Evolutionary conservation across 2,888 invertebrate genomes (phyloP), one percentile per base, ranked within the genome.

Genomic region (Apodemia mormo): DNA sequence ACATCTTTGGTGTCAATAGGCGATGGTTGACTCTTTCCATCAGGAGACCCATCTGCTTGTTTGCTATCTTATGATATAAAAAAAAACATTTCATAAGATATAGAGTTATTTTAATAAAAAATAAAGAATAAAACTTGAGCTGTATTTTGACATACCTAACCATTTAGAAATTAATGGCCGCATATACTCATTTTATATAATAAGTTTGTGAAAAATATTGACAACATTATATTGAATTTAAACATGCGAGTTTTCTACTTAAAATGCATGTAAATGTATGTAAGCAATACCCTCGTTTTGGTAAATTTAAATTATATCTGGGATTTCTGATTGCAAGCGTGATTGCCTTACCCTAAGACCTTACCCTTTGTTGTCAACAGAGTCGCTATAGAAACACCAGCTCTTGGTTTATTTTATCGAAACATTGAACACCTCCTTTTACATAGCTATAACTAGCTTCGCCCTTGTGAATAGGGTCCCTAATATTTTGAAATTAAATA

Each of bases 361-460:
- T 79, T 75, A 78, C 83, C 85, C 84, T 84, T 82, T 85, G 78
- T 78, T 78, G 75, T 77, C 72, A 71, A 65, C 49, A 12, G 58
- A 65, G 78, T 77, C 71, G 66, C 74, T 73, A 78, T 77, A 72
- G 75, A 70, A 73, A 76, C 76, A 71, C 30, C 64, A 71, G 72
- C 66, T 68, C 14, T 33, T 33, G 14, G 58, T 30, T 10, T 33
- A 12, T 14, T 33, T 6, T 33, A 61, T 33, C 61, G 2, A 10
- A 61, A 33, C 8, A 61, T 14, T 2, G 12, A 61, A 14, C 61
- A 30, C 33, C 8, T 9, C 33, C 5, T 58, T n/a, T 0, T 49
- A 14, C 2, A 14, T 49, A 49, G 49, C 9, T 14, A 49, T 3
- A 9, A 49, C 5, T 49, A 12, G 49, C 49, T 49, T 49, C 49